These are phyloP conservation scores for Tinea pellionella DNA, from an alignment of 2,888 invertebrate species.

Conservation along the genomic window DNA sequence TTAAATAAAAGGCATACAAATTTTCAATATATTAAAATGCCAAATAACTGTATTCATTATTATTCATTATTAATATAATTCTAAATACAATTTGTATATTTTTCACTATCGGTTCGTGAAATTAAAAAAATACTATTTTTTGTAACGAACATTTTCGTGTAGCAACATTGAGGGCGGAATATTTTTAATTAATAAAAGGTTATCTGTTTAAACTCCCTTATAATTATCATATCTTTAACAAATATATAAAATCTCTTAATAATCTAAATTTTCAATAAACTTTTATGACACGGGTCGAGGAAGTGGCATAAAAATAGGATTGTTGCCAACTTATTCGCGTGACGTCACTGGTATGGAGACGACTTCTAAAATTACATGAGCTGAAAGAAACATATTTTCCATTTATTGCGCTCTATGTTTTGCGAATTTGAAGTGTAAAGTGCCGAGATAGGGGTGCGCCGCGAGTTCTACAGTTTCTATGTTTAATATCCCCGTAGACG, in stretches of 20 bases:
- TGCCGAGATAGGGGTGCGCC: conserved; percentile 39
- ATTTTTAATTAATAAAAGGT: too few relatives aligned
- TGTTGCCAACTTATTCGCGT: conserved; percentile 65
- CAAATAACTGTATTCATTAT: too few relatives aligned
- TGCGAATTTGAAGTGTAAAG: conserved; percentile 31
- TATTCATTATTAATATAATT: too few relatives aligned
- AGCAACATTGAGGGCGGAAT: conserved; percentile 34
- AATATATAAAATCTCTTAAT: conserved; percentile 45
- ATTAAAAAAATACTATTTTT: too few relatives aligned
- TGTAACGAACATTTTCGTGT: conserved; percentile 20
- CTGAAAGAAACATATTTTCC: conserved; percentile 42
- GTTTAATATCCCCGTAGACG: neutral
- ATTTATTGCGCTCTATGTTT: conserved; percentile 40
- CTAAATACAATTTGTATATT: too few relatives aligned
- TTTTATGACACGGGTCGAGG: conserved; percentile 39
- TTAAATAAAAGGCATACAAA: too few relatives aligned
- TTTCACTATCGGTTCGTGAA: too few relatives aligned
- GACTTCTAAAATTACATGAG: conserved; percentile 66
- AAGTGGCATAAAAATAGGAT: conserved; percentile 51
- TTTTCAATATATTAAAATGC: too few relatives aligned
- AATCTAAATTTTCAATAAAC: too few relatives aligned
- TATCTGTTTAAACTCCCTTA: too few relatives aligned
- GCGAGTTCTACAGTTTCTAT: conserved; percentile 30
- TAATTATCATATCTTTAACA: too few relatives aligned
- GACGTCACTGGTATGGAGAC: conserved; percentile 61